Base-by-base conservation (phyloP, 2,888 invertebrate species). In the Deilephila elpenor region DNA sequence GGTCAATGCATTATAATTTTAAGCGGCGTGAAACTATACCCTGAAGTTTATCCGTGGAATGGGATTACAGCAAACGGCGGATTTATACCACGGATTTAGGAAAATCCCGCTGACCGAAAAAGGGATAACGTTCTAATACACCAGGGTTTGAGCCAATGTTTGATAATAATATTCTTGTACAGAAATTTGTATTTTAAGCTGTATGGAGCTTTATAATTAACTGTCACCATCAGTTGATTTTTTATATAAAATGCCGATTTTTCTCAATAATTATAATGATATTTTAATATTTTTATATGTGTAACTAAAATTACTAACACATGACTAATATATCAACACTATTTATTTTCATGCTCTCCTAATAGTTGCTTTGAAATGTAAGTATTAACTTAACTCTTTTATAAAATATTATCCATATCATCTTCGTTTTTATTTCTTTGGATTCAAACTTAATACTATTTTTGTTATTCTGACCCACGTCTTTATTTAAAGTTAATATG, bases 331-430 rank as follows among this genome's bases (percentile, higher is more conserved):
- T 44, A 44, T 44, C 11, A 44, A 11, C 11, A 59, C 78, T 80
- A 74, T 84, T 85, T 78, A 81, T 83, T 91, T 93, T 82, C 93
- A 93, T 83, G 93, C 93, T 88, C 77, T 84, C 85, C 80, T 71
- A 80, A 85, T 89, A 94, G 94, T 93, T 89, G 92, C 93, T 75
- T 84, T 94, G 73, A 94, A 94, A 88, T 94, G 94, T 94, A 91
- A 94, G 94, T 94, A 93, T 88, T 72, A 70, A 64, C 44, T 51
- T 34, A 4, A 61, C 53, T 34, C 1, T 62, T 5, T 34, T 6
- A 19, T 34, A 3, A 17, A 34, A 1, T 56, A 56, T 14, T 5
- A 56, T 32, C 32, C 32, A 14, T 44, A 44, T 44, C 2, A 44
- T 44, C 8, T 37, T 8, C 11, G 44, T 44, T 44, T 44, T 44